Base-by-base conservation (phyloP, 2,888 invertebrate genomes). In the Glyphotaelius pellucidus region DNA sequence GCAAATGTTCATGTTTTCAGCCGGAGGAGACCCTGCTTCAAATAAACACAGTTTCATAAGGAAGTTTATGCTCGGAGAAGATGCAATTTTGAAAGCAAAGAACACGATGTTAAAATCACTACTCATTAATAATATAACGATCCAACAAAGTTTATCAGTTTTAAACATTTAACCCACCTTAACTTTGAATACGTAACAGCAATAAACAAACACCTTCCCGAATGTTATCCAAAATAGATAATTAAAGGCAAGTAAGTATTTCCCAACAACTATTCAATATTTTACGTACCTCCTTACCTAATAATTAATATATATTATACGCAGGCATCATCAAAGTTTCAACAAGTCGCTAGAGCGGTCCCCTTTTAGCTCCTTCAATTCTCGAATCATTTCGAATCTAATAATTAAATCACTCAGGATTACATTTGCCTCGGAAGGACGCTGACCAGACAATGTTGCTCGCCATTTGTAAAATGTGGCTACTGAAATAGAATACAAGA, bases 391-490 rank as follows among this genome's bases (percentile, higher is more conserved):
- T 67, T 67, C 25, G 67, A 67, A 67, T 67, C n/a, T 25, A 67
- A 67, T 67, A 67, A 67, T 87, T 47, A 47, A 47, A 47, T 87
- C 87, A 87, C 87, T 30, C 19, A 52, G 42, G 87, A 87, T 87
- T 87, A 87, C 12, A 52, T 31, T 52, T 67, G 87, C 87, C 42
- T 87, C 52, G 52, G 47, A 47, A 87, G 30, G 87, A 32, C 32
- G 30, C 88, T 89, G 67, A 25, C 79, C 88, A 32, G 88, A 89
- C 88, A 89, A 79, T 89, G 88, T 89, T 89, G 80, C 80, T 12
- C 19, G 67, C 38, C 79, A 87, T 87, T 87, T 87, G 67, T 87
- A 31, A n/a, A 38, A 79, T 89, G 67, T 89, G 25, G n/a, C 67
- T n/a, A n/a, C 67, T 67, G 67, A 67, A 67, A 67, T 67, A 67